Base-by-base conservation (phyloP, 2,888 invertebrate genomes). In the Hypercompe scribonia region DNA sequence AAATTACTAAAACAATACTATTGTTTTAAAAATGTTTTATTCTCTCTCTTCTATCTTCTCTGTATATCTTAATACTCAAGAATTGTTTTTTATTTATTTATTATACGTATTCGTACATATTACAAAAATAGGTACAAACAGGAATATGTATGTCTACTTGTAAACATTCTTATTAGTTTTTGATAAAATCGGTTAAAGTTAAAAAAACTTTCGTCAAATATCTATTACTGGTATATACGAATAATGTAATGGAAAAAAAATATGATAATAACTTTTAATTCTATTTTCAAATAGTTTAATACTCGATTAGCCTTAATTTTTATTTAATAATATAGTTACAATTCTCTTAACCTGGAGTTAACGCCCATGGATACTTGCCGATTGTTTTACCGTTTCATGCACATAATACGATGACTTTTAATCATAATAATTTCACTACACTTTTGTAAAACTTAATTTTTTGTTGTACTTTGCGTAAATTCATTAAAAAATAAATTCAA, bases 341-440 rank as follows among this genome's bases (percentile, higher is more conserved):
- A 89, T 78, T 83, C 87, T 89, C 87, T 87, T 93, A 92, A 93
- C 93, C 93, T 92, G 93, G 91, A 92, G 95, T 93, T 91, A 92
- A 94, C 95, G 95, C 95, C 95, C 95, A 95, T 95, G 90, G 90
- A 94, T 90, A 90, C 89, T 86, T 84, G 86, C 88, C 85, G 81
- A 82, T 15, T 90, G 88, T 87, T 82, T 79, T 76, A 78, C 76
- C 81, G 85, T 87, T 87, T 86, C 84, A 74, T 78, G 79, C 72
- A 81, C 80, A 81, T 83, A 88, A 82, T 78, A 86, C 81, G 79
- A 77, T 72, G 76, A 82, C 84, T 88, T 87, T 84, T 83, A 87
- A 81, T 86, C 80, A 82, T 81, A 76, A 81, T 83, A 76, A 81
- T 83, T 84, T 78, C 79, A 86, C 82, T 83, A 71, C 73, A 74